Conservation (phyloP, 2,888 invertebrate species). For the Eretmocerus hayati region DNA sequence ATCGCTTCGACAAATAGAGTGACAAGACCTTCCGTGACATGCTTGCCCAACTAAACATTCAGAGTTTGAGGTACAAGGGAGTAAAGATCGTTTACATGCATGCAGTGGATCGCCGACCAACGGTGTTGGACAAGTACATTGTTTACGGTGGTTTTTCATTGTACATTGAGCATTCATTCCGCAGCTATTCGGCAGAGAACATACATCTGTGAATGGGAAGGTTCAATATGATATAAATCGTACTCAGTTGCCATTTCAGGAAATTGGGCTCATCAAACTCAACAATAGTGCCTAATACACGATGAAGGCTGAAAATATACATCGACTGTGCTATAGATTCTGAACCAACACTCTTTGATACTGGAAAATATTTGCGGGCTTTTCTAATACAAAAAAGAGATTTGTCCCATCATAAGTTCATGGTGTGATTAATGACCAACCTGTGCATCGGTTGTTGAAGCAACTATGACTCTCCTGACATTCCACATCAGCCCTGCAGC, state of each 20-base stretch:
- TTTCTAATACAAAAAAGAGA: neutral
- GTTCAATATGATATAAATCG: neutral
- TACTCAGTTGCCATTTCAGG: neutral
- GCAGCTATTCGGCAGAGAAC: conserved; percentile 69
- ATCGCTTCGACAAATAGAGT: conserved; percentile 73
- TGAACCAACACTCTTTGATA: too few species aligned
- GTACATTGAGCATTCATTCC: conserved; percentile 75
- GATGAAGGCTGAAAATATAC: too few species aligned
- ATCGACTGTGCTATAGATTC: too few species aligned
- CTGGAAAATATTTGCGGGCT: too few species aligned
- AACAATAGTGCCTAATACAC: too few species aligned
- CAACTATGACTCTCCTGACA: conserved; percentile 71
- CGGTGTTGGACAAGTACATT: conserved; percentile 66
- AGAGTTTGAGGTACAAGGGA: conserved; percentile 57
- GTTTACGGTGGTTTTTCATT: conserved; percentile 63
- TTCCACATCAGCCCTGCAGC: conserved; percentile 74
- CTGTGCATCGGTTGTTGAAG: conserved; percentile 67
- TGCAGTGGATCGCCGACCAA: conserved; percentile 68
- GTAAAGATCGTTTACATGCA: conserved; percentile 64
- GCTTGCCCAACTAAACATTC: conserved; percentile 66
- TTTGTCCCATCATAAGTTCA: too few species aligned
- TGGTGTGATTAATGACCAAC: conserved; percentile 27
- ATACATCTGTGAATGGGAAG: conserved; percentile 53
- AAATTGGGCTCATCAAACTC: neutral
- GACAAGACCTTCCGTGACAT: conserved; percentile 74